phyloP scores from a whole-genome alignment of 2,888 invertebrate species.

The Nemurella pictetii region DNA sequence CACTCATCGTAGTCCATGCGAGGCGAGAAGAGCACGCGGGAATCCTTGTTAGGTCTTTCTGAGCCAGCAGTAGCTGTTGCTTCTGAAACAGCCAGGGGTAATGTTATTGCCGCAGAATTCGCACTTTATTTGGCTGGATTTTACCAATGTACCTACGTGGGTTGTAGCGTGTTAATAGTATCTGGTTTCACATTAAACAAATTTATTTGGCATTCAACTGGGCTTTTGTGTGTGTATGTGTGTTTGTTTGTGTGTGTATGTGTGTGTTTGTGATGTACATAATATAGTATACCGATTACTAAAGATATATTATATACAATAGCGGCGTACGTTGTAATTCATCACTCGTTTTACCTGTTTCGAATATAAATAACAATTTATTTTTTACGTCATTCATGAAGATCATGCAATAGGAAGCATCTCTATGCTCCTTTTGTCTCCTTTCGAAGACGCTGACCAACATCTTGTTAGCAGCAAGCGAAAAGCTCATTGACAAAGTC shows the following conservation, averaged over 20 bases:
- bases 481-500: not conserved
- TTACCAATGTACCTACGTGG: too few relatives aligned
- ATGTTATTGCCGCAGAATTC: too few relatives aligned
- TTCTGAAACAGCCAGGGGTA: not conserved
- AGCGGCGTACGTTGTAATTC: too few relatives aligned
- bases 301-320: too few relatives aligned
- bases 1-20: constrained; percentile 83
- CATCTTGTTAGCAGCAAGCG: not conserved
- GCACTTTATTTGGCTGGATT: too few relatives aligned
- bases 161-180: too few relatives aligned
- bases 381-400: not conserved
- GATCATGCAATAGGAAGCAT: not conserved
- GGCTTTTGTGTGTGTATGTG: too few relatives aligned
- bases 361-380: not conserved
- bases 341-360: not conserved
- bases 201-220: too few relatives aligned
- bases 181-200: too few relatives aligned
- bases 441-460: not conserved
- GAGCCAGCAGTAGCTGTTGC: not conserved
- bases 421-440: not conserved
- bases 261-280: too few relatives aligned
- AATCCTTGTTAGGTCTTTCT: constrained; percentile 23
- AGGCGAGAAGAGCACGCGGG: constrained; percentile 63
- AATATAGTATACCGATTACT: too few relatives aligned
- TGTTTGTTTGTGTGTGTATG: too few relatives aligned